phyloP scores from a whole-genome alignment of 2,797 vertebrate species.

The Melanotaenia trifasciata region DNA sequence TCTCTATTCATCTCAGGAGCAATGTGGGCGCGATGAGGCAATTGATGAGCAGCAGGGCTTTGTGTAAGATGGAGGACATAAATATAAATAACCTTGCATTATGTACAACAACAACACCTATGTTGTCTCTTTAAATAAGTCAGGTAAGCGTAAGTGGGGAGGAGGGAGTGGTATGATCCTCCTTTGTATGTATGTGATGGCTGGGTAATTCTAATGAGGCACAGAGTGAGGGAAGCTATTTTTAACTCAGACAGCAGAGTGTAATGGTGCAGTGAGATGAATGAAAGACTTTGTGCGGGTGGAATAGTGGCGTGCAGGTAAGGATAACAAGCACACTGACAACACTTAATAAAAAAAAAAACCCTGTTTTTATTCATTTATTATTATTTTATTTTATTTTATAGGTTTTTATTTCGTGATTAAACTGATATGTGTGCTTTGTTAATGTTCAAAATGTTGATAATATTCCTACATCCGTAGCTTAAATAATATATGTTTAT shows the following conservation, averaged over 20 bases:
- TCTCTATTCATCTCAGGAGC: conserved; percentile 52
- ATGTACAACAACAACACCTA: conserved; percentile 10
- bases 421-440: not conserved
- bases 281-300: conserved; percentile 71
- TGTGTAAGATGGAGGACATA: conserved; percentile 27
- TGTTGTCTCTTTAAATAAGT: conserved; percentile 29
- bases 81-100: conserved; percentile 49
- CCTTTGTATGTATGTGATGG: conserved; percentile 64
- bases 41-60: conserved; percentile 37
- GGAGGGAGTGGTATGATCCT: conserved; percentile 36
- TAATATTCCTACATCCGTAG: not conserved
- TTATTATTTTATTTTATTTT: too few relatives aligned
- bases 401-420: not conserved
- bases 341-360: conserved; percentile 32
- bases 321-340: conserved; percentile 41
- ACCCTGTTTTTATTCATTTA: not conserved
- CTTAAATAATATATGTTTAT: not conserved
- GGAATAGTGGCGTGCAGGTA: conserved; percentile 63
- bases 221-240: conserved; percentile 76
- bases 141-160: conserved; percentile 32
- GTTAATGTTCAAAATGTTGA: not conserved
- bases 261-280: conserved; percentile 79
- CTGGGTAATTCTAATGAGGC: conserved; percentile 75
- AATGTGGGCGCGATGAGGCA: conserved; percentile 22
- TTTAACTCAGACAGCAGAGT: conserved; percentile 78